Base-by-base conservation (phyloP, 2,797 vertebrate genomes). In the Microcaecilia unicolor region DNA sequence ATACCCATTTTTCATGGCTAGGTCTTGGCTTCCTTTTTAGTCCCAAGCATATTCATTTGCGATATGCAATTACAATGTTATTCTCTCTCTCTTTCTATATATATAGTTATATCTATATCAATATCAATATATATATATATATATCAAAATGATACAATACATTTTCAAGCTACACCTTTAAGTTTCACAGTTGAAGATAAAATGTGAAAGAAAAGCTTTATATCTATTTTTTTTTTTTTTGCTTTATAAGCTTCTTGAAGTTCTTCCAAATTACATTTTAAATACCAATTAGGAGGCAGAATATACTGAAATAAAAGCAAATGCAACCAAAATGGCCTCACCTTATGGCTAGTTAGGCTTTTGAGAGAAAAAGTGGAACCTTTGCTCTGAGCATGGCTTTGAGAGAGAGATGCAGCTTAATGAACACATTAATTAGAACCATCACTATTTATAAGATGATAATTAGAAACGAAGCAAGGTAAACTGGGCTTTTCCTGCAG, bases 381-480 rank as follows among this genome's bases (percentile, higher is more conserved):
- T 97, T 93, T 96, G 92, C 95, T 98, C 91, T 83, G 85, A 92
- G 93, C 86, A 5, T 86, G 79, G 90, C 93, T 97, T 94, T 98
- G 90, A 97, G 92, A 93, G 83, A 92, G 89, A 93, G 84, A 93
- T 92, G 87, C 88, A 85, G 88, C 86, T 89, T 98, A 98, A 98
- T 93, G 93, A 98, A 97, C 95, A 96, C 92, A 91, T 97, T 97
- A 97, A 98, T 98, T 98, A 96, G 89, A 93, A 93, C 86, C 90
- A 93, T 98, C 97, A 97, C 93, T 98, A 98, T 98, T 98, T 98
- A 98, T 98, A 97, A 98, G 92, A 97, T 89, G 85, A 86, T 98
- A 98, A 98, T 98, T 98, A 95, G 91, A 93, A 91, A 96, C 72
- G 91, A 95, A 93, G 90, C 86, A 76, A 69, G 78, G 91, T 97